Evolutionary conservation across 2,113 vertebrate genomes (phyloP).

Genomic region (Halcyon senegalensis): DNA sequence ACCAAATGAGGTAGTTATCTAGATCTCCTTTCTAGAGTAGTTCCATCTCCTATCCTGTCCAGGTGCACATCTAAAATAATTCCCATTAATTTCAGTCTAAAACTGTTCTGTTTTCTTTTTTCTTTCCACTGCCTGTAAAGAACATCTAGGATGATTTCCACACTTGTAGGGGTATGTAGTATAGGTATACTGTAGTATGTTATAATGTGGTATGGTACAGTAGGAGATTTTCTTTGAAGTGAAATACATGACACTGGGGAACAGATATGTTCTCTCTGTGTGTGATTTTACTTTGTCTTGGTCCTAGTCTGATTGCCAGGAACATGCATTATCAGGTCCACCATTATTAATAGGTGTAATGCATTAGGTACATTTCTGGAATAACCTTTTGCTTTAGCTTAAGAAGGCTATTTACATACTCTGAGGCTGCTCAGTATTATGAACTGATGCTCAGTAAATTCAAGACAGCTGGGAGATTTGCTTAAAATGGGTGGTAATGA

Average conservation of each 20-base stretch:
- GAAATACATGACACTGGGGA: not conserved
- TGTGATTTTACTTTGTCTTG: not conserved
- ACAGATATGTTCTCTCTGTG: not conserved
- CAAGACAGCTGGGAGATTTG: not conserved
- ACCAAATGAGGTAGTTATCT: not conserved
- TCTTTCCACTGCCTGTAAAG: not conserved
- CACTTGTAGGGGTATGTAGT: not conserved
- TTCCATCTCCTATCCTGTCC: not conserved
- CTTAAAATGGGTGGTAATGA: not conserved
- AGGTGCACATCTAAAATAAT: not conserved
- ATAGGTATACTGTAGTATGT: not conserved
- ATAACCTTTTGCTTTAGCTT: not conserved
- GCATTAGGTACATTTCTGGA: not conserved
- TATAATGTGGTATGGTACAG: not conserved
- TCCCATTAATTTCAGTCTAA: not conserved
- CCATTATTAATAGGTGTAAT: not conserved
- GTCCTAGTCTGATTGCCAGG: not conserved
- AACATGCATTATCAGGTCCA: rapidly evolving
- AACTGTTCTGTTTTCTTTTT: not conserved
- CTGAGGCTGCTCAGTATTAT: not conserved
- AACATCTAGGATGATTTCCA: not conserved
- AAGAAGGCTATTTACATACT: not conserved
- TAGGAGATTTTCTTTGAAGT: not conserved
- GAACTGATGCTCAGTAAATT: not conserved
- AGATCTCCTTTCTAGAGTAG: not conserved